These are phyloP conservation scores for Holocentrus rufus DNA, from an alignment of 2,797 vertebrate species.

Conservation along the genomic window DNA sequence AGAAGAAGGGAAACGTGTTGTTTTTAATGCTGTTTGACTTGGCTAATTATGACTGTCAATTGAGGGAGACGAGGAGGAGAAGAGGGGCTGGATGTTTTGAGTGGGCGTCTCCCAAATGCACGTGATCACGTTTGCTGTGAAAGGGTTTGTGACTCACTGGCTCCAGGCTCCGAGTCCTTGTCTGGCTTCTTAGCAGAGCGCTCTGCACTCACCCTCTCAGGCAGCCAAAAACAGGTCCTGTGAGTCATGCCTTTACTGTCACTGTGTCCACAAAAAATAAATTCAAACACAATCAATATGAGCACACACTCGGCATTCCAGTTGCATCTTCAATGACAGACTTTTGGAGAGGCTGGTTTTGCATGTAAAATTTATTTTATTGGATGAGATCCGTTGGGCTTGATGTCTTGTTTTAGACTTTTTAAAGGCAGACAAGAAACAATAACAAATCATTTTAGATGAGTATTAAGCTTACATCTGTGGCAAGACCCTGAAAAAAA, in stretches of 20 bases:
- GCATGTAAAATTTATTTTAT: too few relatives aligned
- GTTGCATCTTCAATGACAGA: too few relatives aligned
- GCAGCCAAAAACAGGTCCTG: constrained; percentile 62
- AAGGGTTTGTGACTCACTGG: constrained; percentile 79
- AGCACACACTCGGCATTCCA: too few relatives aligned
- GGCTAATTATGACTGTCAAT: constrained; percentile 50
- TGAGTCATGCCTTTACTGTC: constrained; percentile 72
- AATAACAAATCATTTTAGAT: too few relatives aligned
- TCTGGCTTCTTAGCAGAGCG: constrained; percentile 68
- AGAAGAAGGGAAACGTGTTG: constrained; percentile 32
- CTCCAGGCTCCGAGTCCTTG: constrained; percentile 73
- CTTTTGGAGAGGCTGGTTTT: too few relatives aligned
- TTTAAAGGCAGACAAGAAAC: too few relatives aligned
- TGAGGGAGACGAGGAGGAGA: constrained; percentile 52
- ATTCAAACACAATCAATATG: too few relatives aligned
- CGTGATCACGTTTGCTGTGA: constrained; percentile 74
- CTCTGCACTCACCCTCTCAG: constrained; percentile 64
- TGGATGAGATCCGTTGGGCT: too few relatives aligned
- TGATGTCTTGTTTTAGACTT: too few relatives aligned
- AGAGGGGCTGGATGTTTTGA: constrained; percentile 53
- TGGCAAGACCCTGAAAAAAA: too few relatives aligned
- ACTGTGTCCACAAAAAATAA: constrained; percentile 33
- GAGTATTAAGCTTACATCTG: too few relatives aligned
- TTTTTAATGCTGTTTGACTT: constrained; percentile 60
- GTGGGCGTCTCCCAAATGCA: constrained; percentile 72